Evolutionary conservation across 2,888 invertebrate species (phyloP), one percentile per base, ranked within the genome.

Genomic region (Leptinotarsa haldemani): DNA sequence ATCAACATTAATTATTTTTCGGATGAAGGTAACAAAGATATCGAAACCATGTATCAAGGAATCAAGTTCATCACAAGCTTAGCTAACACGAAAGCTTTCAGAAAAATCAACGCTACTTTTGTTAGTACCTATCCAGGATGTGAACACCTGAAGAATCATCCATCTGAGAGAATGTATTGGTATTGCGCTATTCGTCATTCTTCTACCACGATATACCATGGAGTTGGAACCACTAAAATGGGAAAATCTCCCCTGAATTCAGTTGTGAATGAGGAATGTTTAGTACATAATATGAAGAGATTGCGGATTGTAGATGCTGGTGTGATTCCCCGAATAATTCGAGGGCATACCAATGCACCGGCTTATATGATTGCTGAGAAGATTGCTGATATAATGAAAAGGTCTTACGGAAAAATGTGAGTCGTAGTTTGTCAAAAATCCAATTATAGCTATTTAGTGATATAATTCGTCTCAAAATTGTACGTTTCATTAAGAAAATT

Each of bases 41-140:
- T 91, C 1, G 95, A 95, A 81, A 91, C 90, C 2, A 86, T 93
- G 13, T 88, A 93, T 2, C 88, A 90, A 18, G 90, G 92, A 0
- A 89, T 93, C 5, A 87, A 91, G 15, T 75, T 70, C 46, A 66
- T 79, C 16, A 18, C 79, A 46, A 74, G 76, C 15, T 71, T 85
- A 22, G 30, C 78, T 7, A 69, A 84, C 25, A 92, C 92, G 3
- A 88, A 89, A 3, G 90, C 92, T 0, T 91, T 94, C 84, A 89
- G 90, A 82, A 87, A 86, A 20, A 88, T 90, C 25, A 91, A 91
- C 0, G 88, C 93, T 0, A 87, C 85, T 22, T 90, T 89, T 52
- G 88, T 88, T 1, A 86, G 69, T 15, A 25, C 16, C 3, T 48
- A 65, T 40, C 76, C 71, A 20, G 67, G 46, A 13, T 76, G 76